These are phyloP conservation scores for Drosophila ogumai DNA, from an alignment of 1,140 invertebrate species.

Conservation along the genomic window DNA sequence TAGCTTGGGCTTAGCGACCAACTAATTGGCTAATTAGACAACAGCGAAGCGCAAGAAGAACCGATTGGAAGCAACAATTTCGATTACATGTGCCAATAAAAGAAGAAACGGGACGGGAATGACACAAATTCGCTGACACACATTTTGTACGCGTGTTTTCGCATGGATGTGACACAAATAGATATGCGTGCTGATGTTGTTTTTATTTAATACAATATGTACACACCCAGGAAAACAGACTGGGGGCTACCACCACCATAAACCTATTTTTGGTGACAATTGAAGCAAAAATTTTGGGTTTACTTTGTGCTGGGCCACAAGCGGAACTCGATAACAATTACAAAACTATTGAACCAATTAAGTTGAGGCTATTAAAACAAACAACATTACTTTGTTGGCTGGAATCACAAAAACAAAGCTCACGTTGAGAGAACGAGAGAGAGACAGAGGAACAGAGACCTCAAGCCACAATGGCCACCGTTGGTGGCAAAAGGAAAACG, in stretches of 20 bases:
- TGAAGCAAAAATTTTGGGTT: conserved; percentile 51
- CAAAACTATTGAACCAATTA: conserved; percentile 81
- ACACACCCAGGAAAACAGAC: conserved; percentile 42
- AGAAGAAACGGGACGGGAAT: conserved; percentile 18
- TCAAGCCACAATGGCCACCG: conserved; percentile 62
- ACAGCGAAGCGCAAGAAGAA: conserved; percentile 36
- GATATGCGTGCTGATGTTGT: conserved; percentile 28
- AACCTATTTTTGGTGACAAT: conserved; percentile 75
- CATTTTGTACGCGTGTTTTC: conserved; percentile 17
- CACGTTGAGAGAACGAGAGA: conserved; percentile 33
- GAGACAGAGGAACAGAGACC: conserved; percentile 42
- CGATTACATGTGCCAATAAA: conserved; percentile 39
- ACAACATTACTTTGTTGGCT: conserved; percentile 42
- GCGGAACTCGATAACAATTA: conserved; percentile 66
- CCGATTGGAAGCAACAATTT: conserved; percentile 35
- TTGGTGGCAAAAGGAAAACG: conserved; percentile 40
- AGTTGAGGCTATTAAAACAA: conserved; percentile 61
- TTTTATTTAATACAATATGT: conserved; percentile 7
- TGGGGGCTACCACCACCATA: conserved; percentile 34
- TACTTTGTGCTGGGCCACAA: conserved; percentile 27
- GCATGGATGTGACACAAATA: conserved; percentile 38
- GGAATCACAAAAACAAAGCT: conserved; percentile 26
- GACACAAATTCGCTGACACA: conserved; percentile 26
- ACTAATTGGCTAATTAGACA: conserved; percentile 62
- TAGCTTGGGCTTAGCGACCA: conserved; percentile 52